Evolutionary conservation across 2,113 vertebrate species (phyloP).

Genomic region (Noturus placidus): DNA sequence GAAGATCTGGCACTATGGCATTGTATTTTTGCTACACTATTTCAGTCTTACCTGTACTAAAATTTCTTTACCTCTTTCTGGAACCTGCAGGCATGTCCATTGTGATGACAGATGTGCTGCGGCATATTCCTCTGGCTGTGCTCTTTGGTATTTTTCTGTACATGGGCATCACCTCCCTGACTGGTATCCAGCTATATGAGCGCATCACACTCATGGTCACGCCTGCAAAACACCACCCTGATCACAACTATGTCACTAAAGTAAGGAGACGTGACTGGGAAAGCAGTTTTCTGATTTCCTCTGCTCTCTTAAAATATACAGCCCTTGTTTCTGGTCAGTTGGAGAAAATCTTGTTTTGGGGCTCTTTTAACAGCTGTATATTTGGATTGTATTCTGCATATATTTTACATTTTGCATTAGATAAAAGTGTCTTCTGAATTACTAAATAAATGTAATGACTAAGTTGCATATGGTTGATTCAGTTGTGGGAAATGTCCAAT

Average conservation of each 20-base stretch:
- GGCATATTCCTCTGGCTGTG: slow-evolving; percentile 91
- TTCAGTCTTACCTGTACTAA: neutral
- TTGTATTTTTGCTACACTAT: neutral
- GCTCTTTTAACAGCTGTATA: neutral
- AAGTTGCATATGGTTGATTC: neutral
- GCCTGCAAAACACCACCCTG: slow-evolving; percentile 94
- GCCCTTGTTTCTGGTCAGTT: neutral
- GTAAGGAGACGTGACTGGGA: slow-evolving; percentile 62
- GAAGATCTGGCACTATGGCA: neutral
- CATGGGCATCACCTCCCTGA: slow-evolving; percentile 96
- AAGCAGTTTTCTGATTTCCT: neutral
- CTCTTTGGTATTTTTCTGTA: slow-evolving; percentile 98
- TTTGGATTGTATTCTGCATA: neutral
- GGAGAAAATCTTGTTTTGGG: neutral
- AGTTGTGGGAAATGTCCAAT: neutral
- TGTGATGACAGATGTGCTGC: slow-evolving; percentile 90
- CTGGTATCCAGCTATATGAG: slow-evolving; percentile 94
- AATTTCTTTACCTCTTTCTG: neutral
- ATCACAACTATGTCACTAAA: slow-evolving; percentile 95
- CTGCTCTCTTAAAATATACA: neutral
- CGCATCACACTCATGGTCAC: slow-evolving; percentile 94
- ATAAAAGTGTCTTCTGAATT: neutral
- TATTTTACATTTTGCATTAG: neutral
- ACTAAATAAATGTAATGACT: neutral
- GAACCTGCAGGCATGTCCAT: slow-evolving; percentile 87